Base-by-base conservation (phyloP, 2,888 invertebrate species). In the Cyclophora albipunctata region DNA sequence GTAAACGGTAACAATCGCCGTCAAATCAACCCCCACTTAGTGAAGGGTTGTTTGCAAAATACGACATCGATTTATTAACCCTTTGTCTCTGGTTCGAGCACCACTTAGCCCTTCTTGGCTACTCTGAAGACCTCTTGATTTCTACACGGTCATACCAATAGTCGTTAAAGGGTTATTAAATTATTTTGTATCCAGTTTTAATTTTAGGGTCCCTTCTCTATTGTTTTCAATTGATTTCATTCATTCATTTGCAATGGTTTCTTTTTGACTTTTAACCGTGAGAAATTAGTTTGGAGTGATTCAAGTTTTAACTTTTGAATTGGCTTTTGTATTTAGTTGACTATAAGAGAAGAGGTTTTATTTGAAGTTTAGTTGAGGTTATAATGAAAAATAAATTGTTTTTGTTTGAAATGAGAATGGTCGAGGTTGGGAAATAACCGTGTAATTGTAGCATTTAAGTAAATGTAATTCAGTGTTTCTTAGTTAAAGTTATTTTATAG, bases 1-100 rank as follows among this genome's bases (percentile, higher is more conserved):
- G 4, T 37, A 37, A 37, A 37, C 37, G 37, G 37, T 2, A 37
- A 37, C 37, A 37, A 37, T 37, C 5, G 37, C 4, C 37, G 4
- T 37, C 5, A 37, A 37, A 37, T 37, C 37, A 37, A 37, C 40
- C 61, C 64, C 67, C 67, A 60, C 75, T 81, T 68, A 62, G 66
- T 56, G 58, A 65, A 78, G 81, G 62, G 78, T 68, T 85, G 86
- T 85, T 85, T 85, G 75, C 84, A 82, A 86, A 85, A 85, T 84
- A 84, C 73, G 68, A 37, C 5, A 71, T 71, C 78, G 77, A 85
- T 83, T 78, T 69, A 73, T 73, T 63, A 69, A 66, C 69, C 77
- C 72, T 78, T 85, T 84, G 82, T 83, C 77, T 82, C 71, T 58
- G 69, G 64, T 69, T 62, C 53, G 51, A 57, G 57, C 40, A 55